Percentiles rank a stretch among this genome's conserved stretches.
phyloP scores from a whole-genome alignment of 1,140 invertebrate species.

The Euglossa dilemma region DNA sequence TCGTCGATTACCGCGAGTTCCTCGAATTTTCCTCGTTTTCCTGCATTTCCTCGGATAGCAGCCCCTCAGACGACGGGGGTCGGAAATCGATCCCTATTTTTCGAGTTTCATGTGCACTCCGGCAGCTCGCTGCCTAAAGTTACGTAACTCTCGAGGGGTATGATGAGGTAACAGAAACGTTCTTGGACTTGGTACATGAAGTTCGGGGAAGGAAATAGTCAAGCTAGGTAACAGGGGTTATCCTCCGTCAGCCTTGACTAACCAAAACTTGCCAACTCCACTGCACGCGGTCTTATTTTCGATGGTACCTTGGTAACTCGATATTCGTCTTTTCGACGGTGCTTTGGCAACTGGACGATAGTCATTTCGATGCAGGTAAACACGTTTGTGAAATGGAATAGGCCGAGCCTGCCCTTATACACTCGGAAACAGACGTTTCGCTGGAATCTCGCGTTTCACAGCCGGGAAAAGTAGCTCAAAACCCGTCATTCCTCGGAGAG shows the following conservation, averaged over 20 bases:
- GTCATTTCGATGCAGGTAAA: not conserved
- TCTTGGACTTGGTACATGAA: not conserved
- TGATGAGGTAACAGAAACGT: not conserved
- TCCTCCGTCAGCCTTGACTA: not conserved
- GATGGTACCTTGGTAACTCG: not conserved
- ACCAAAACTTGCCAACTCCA: not conserved
- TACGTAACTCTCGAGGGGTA: not conserved
- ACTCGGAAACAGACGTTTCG: not conserved
- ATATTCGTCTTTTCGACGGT: not conserved
- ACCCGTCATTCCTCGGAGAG: too few relatives aligned
- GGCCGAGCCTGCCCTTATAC: not conserved
- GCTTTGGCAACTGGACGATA: not conserved
- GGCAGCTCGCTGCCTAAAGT: not conserved
- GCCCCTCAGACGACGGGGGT: too few relatives aligned
- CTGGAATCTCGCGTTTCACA: too few relatives aligned
- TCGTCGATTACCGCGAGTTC: too few relatives aligned
- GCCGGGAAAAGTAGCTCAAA: too few relatives aligned
- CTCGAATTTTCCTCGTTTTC: too few relatives aligned
- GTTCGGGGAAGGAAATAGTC: not conserved
- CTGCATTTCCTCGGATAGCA: too few relatives aligned
- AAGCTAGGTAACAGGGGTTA: not conserved
- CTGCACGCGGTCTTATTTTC: not conserved
- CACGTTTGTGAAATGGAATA: not conserved
- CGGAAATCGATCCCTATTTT: too few relatives aligned
- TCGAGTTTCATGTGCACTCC: too few relatives aligned